Evolutionary conservation across 1,140 invertebrate species (phyloP), one percentile per base, ranked within the genome.

Genomic region (Heliconius himera): DNA sequence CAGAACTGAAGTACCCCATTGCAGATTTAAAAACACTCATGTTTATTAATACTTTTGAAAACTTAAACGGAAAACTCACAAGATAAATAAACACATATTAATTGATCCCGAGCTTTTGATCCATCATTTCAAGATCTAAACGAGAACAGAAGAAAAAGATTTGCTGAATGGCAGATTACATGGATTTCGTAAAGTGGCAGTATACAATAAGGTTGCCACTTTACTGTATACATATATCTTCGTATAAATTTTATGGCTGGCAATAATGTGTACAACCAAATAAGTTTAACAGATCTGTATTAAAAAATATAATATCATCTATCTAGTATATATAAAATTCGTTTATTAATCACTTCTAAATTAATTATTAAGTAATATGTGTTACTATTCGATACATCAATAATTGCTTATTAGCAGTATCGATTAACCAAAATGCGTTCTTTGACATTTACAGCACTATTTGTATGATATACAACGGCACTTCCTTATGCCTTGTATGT

Each of bases 1-100:
- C 92, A 85, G 96, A 96, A 90, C 96, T 97, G 89, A 98, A 97
- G 92, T 97, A 98, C 82, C 97, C 97, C 87, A 98, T 96, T 80
- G 98, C 98, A 79, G 97, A 98, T 95, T 98, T 98, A 92, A 98
- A 97, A 87, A 98, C 97, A 93, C 97, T 97, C 97, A 98, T 98
- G 92, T 95, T 96, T 82, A 80, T 79, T 77, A 81, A 74, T 74
- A 80, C 83, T 83, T 81, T 79, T 51, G 22, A 76, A 73, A 83
- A 74, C 56, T 81, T 78, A 81, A 78, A 66, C 49, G 20, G 51
- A 73, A 77, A 76, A 77, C 72, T 72, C 60, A 78, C 49, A 81
- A 73, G 70, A 78, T 78, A 66, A 74, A 76, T 74, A 81, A 54
- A 78, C 80, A 81, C 76, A 78, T 81, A 74, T 75, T 78, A 81